These are phyloP conservation scores for Aspidapion aeneum DNA, from an alignment of 2,888 invertebrate genomes.

Conservation along the genomic window DNA sequence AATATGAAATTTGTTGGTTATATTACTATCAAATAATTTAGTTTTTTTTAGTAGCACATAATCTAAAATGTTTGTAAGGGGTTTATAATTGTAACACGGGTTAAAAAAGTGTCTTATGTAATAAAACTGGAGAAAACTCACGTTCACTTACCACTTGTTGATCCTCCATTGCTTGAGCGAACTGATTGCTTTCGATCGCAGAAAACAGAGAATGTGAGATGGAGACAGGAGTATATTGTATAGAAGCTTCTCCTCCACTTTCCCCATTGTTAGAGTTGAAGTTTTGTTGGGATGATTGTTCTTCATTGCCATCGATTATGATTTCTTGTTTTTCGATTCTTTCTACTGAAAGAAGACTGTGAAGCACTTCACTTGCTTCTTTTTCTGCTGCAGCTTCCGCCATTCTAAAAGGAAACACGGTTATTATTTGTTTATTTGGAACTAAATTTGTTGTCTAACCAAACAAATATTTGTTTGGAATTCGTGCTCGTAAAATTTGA, in stretches of 20 bases:
- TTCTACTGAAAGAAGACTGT: slow-evolving; percentile 63
- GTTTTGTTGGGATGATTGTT: slow-evolving; percentile 39
- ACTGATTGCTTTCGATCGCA: slow-evolving; percentile 44
- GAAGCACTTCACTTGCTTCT: slow-evolving; percentile 67
- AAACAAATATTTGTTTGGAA: no score
- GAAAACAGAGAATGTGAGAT: slow-evolving; percentile 47
- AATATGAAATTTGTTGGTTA: slow-evolving; percentile 28
- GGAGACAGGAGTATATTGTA: slow-evolving; percentile 59
- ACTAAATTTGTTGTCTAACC: background rate
- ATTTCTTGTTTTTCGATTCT: slow-evolving; percentile 55
- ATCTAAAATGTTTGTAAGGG: no score
- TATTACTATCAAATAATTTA: no score
- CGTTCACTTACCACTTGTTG: slow-evolving; percentile 43
- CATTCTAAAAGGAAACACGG: slow-evolving; percentile 51
- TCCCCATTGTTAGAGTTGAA: slow-evolving; percentile 38
- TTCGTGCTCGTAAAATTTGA: no score
- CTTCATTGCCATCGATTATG: slow-evolving; percentile 37
- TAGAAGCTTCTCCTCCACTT: slow-evolving; percentile 46
- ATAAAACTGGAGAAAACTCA: no score
- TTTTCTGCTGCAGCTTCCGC: slow-evolving; percentile 66
- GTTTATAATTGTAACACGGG: no score
- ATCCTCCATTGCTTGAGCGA: slow-evolving; percentile 45
- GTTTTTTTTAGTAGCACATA: no score
- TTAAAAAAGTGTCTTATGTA: no score
- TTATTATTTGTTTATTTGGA: background rate